A percentile compares a stretch with the other conserved stretches of the same genome.
Conservation (phyloP, 2,113 vertebrate species). For the Thryonomys swinderianus region DNA sequence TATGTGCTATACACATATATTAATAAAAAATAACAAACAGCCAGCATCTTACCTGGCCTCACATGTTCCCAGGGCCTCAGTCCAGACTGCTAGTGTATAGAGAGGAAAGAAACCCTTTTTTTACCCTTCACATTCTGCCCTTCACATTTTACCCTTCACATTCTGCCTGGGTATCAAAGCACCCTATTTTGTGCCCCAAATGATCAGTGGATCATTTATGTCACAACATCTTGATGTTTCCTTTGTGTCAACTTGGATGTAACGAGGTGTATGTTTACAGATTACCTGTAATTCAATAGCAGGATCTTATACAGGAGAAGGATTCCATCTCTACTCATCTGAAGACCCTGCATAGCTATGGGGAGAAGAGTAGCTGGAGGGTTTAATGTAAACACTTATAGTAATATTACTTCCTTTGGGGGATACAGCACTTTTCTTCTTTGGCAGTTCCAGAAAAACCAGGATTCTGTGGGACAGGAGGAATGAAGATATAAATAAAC, state of each 20-base stretch:
- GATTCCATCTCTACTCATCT: background rate
- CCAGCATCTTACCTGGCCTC: background rate
- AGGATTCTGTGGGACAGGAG: background rate
- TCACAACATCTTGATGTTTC: background rate
- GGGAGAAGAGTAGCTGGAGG: constrained; percentile 23
- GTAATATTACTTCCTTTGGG: constrained; percentile 2
- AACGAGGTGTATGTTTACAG: background rate
- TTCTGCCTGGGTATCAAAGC: background rate
- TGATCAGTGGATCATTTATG: background rate
- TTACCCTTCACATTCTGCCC: background rate
- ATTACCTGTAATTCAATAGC: background rate
- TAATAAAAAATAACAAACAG: background rate
- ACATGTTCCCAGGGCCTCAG: background rate
- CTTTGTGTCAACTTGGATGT: background rate
- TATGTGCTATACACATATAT: background rate
- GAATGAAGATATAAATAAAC: background rate
- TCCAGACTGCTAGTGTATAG: constrained; percentile 18
- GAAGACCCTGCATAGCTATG: background rate
- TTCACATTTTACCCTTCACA: background rate
- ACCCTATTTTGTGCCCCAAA: background rate
- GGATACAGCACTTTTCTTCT: constrained; percentile 29
- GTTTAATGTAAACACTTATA: background rate
- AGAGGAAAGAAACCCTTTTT: background rate
- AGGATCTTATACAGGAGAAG: background rate
- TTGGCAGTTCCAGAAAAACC: background rate